Base-by-base conservation (phyloP, 2,113 vertebrate species). In the Bubo scandiacus region DNA sequence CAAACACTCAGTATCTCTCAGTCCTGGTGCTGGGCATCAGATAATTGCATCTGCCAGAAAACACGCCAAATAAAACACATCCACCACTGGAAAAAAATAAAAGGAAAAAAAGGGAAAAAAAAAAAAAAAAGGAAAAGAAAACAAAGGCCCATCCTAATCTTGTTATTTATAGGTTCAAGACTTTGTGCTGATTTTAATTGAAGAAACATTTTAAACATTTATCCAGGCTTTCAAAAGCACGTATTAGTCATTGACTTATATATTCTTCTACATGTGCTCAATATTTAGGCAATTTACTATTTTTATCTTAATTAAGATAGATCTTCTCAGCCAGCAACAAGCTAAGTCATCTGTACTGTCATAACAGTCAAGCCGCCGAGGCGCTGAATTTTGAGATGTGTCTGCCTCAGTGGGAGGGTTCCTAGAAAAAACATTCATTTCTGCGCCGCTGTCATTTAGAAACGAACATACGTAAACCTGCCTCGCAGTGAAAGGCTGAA, bases 211-310 rank as follows among this genome's bases (percentile, higher is more conserved):
- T 97, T 86, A 96, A 98, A 97, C 93, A 97, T 96, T 98, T 98
- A 97, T 95, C 90, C 92, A 96, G 70, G 89, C 94, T 98, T 97
- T 98, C 92, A 97, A 96, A 98, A 97, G 90, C 94, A 96, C 65
- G 78, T 96, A 98, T 98, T 98, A 98, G 97, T 97, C 98, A 98
- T 92, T 97, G 97, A 95, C 97, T 96, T 98, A 97, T 95, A 97
- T 96, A 97, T 97, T 97, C 95, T 97, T 85, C 94, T 98, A 95
- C 97, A 97, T 98, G 95, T 98, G 95, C 97, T 98, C 97, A 98
- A 98, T 98, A 98, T 98, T 98, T 98, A 97, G 96, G 88, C 96
- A 98, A 97, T 97, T 98, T 98, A 79, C 97, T 98, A 98, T 98
- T 98, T 98, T 98, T 98, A 97, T 98, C 96, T 97, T 97, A 98